These are phyloP conservation scores for Calliopum simillimum DNA, from an alignment of 2,888 invertebrate genomes.

Conservation along the genomic window DNA sequence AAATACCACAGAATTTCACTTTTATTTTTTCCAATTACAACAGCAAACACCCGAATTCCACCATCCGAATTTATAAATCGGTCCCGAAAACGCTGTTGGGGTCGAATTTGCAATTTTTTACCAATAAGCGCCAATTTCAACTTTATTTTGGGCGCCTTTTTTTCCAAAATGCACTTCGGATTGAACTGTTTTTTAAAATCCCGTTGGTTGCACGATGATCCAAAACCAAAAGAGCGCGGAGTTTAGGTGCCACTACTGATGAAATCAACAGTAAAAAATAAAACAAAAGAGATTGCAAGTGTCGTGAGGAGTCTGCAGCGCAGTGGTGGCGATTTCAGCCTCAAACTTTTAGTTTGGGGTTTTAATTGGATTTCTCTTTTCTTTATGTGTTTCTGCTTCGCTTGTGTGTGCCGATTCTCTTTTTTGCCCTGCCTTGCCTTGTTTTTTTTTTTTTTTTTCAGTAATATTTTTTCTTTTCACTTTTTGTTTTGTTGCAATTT, in stretches of 20 bases:
- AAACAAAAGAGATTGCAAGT: background rate
- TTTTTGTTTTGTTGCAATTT: constrained; percentile 21
- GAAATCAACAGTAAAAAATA: constrained; percentile 1
- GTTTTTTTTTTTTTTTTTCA: constrained; percentile 16
- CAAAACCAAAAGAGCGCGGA: constrained; percentile 8
- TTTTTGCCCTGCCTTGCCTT: background rate
- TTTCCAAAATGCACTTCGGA: constrained; percentile 5
- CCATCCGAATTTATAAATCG: no score
- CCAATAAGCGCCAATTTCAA: constrained; percentile 8
- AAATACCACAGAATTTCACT: background rate
- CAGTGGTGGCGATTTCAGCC: constrained; percentile 1
- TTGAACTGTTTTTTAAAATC: constrained; percentile 34
- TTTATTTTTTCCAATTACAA: background rate
- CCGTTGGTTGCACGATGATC: constrained; percentile 21
- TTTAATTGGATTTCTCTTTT: constrained; percentile 34
- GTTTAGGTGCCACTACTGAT: background rate
- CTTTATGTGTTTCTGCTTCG: constrained; percentile 40
- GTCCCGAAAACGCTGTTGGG: no score
- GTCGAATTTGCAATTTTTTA: no score
- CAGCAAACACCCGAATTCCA: no score
- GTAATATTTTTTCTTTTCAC: constrained; percentile 12
- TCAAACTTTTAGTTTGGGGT: constrained; percentile 15
- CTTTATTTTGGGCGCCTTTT: constrained; percentile 33
- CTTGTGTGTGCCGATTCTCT: constrained; percentile 46
- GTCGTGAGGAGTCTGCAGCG: background rate